Conservation (phyloP, 2,888 invertebrate species). For the Keiferia lycopersicella region DNA sequence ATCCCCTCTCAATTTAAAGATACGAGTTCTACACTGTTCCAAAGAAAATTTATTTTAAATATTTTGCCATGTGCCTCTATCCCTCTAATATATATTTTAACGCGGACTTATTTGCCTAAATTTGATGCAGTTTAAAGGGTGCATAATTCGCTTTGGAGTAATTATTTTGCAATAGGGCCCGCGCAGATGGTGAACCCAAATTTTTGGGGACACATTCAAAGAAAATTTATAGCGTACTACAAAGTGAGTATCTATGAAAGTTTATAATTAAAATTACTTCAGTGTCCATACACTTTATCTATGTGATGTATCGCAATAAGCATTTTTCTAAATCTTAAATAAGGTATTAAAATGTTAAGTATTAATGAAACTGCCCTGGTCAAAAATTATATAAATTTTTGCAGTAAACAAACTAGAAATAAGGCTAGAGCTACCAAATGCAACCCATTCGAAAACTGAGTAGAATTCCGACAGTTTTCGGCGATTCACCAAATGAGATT, state of each 20-base stretch:
- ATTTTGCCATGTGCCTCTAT: slow-evolving; percentile 68
- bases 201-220: slow-evolving; percentile 57
- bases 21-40: slow-evolving; percentile 54
- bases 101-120: slow-evolving; percentile 69
- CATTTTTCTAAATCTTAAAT: no score
- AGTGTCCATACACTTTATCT: slow-evolving; percentile 32
- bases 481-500: slow-evolving; percentile 57
- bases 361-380: no score
- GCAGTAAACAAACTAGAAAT: neutral
- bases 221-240: slow-evolving; percentile 54
- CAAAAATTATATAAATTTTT: no score
- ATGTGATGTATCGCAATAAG: no score
- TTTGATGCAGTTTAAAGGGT: slow-evolving; percentile 77
- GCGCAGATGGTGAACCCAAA: slow-evolving; percentile 69
- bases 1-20: slow-evolving; percentile 45
- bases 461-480: slow-evolving; percentile 29
- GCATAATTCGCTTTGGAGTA: slow-evolving; percentile 77
- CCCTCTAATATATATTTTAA: slow-evolving; percentile 68
- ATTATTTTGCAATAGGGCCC: slow-evolving; percentile 77
- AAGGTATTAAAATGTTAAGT: no score
- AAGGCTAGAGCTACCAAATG: neutral
- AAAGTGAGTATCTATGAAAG: slow-evolving; percentile 55
- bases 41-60: slow-evolving; percentile 67
- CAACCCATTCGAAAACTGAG: slow-evolving; percentile 12
- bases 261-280: slow-evolving; percentile 61